phyloP scores from a whole-genome alignment of 2,888 invertebrate species.

The Hyles lineata region DNA sequence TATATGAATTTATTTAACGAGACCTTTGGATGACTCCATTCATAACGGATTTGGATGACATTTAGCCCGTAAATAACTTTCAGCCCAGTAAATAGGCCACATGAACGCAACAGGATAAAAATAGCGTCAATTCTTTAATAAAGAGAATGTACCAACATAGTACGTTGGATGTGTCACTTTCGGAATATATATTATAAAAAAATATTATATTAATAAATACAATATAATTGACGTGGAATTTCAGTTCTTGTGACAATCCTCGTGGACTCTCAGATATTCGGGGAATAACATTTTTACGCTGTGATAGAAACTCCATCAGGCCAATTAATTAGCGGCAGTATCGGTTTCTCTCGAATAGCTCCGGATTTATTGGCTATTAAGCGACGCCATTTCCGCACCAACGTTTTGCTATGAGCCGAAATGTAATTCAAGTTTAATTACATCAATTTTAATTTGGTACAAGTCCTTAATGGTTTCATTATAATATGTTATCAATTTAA shows the following conservation, averaged over 20 bases:
- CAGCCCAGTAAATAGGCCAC: slow-evolving; percentile 14
- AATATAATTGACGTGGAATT: not conserved
- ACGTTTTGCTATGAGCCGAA: not conserved
- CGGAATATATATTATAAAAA: not conserved
- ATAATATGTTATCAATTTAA: not conserved
- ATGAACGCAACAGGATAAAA: not conserved
- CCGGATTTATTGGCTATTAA: not conserved
- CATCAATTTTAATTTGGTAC: not conserved
- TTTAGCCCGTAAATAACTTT: slow-evolving; percentile 21
- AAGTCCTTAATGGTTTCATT: not conserved
- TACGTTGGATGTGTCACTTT: not conserved
- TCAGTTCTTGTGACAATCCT: not conserved
- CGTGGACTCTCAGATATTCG: not conserved
- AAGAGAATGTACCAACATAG: not conserved
- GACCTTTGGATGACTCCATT: not conserved
- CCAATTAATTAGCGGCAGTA: not conserved
- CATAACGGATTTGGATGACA: slow-evolving; percentile 20
- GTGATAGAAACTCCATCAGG: not conserved
- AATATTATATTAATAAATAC: not conserved
- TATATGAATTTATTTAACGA: not conserved
- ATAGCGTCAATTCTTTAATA: not conserved
- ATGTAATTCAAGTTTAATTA: not conserved
- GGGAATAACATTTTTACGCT: not conserved
- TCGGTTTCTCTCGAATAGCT: not conserved
- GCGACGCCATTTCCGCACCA: not conserved